phyloP scores from a whole-genome alignment of 1,140 invertebrate genomes.

The Euura saliciscinereae region DNA sequence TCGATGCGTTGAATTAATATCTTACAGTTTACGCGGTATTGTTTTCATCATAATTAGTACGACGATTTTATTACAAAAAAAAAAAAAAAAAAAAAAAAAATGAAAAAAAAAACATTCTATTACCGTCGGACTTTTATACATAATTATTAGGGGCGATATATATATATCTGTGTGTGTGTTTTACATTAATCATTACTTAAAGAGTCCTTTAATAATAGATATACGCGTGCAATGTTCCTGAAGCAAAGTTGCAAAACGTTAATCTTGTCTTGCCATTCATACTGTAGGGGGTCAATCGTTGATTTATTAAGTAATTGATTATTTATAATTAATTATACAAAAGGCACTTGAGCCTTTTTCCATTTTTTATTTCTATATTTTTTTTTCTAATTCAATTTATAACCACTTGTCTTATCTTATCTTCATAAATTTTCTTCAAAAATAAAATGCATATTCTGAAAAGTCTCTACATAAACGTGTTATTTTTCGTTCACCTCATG shows the following conservation, averaged over 20 bases:
- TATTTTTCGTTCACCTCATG: background rate
- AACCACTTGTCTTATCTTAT: background rate
- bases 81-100: too few relatives aligned
- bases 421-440: background rate
- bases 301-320: background rate
- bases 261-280: too few relatives aligned
- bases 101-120: too few relatives aligned
- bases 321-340: background rate
- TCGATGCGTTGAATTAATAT: background rate
- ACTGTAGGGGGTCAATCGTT: background rate
- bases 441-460: background rate
- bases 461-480: background rate
- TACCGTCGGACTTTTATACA: too few relatives aligned
- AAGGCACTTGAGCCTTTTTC: conserved; percentile 3
- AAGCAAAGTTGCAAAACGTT: too few relatives aligned
- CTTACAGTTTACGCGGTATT: background rate
- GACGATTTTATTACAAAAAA: background rate
- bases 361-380: too few relatives aligned
- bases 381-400: too few relatives aligned
- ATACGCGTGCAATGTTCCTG: too few relatives aligned
- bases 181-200: too few relatives aligned
- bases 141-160: too few relatives aligned
- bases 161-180: too few relatives aligned
- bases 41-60: background rate
- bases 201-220: too few relatives aligned